Evolutionary conservation across 2,888 invertebrate genomes (phyloP).

Genomic region (Drosophila subsilvestris): DNA sequence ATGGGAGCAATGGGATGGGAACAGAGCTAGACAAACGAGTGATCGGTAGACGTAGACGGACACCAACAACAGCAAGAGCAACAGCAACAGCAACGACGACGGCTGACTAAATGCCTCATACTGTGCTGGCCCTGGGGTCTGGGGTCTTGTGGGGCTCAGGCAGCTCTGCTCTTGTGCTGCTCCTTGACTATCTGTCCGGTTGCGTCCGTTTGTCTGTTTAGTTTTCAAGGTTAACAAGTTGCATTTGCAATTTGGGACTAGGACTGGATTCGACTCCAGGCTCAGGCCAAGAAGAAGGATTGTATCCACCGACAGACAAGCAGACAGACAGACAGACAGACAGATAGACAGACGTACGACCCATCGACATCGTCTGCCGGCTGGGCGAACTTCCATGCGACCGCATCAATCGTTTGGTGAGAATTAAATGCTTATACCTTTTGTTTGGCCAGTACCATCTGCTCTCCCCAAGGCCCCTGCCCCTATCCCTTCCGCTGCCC

Average conservation of each 20-base stretch:
- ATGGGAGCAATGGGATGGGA: constrained; percentile 31
- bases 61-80: constrained; percentile 48
- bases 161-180: constrained; percentile 34
- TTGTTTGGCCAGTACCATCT: constrained; percentile 57
- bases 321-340: constrained; percentile 34
- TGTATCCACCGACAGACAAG: constrained; percentile 29
- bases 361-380: constrained; percentile 32
- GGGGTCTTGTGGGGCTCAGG: constrained; percentile 51
- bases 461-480: constrained; percentile 6
- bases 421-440: constrained; percentile 72
- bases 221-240: constrained; percentile 82
- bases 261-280: constrained; percentile 41
- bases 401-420: constrained; percentile 76
- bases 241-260: constrained; percentile 82
- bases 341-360: constrained; percentile 6
- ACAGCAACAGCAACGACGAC: constrained; percentile 47
- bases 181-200: constrained; percentile 54
- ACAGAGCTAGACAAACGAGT: constrained; percentile 76
- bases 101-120: constrained; percentile 80
- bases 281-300: constrained; percentile 39
- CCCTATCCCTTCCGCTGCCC: neutral
- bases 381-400: constrained; percentile 23
- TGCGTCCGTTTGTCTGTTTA: constrained; percentile 60
- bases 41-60: constrained; percentile 72
- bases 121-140: constrained; percentile 67